Base-by-base conservation (phyloP, 2,797 vertebrate species). In the Dermochelys coriacea region DNA sequence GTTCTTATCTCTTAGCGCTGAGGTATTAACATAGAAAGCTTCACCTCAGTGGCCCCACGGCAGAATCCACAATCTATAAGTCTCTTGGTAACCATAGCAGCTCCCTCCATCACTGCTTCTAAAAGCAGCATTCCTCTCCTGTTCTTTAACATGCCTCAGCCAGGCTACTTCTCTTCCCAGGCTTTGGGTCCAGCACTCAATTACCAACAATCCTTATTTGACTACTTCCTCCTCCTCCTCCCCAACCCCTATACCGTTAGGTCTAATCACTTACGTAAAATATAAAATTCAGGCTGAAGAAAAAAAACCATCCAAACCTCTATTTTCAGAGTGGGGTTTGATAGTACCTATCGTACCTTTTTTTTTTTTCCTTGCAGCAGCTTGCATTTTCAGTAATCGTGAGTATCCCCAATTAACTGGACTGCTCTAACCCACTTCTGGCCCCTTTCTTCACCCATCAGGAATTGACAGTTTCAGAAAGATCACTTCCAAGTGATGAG, bases 181-280 rank as follows among this genome's bases (percentile, higher is more conserved):
- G 87, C 68, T 93, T 93, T 91, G 50, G 37, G 81, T 93, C 31
- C 29, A 91, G 85, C 52, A 27, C 14, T 68, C 31, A 74, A 14
- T 74, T 74, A 45, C 9, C 11, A 74, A 41, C 71, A 45, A 47
- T 75, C 23, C 23, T 45, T 75, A 15, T 75, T 45, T 75, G 23
- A 75, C 12, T 25, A 71, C 14, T 61, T 34, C 19, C 37, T 19
- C 64, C 18, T 18, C 19, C 64, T 50, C 12, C 47, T 49, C 64
- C 9, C 21, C 18, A 19, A 2, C 54, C 8, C 6, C 11, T 68
- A 71, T 25, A 37, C 41, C 14, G 23, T 47, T 27, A 29, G 41
- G 23, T 75, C 5, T 75, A 12, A 75, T 27, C 71, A 27, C 11
- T 27, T 75, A 23, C 12, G 41, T 75, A 15, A 25, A 8, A 47